phyloP scores from a whole-genome alignment of 2,113 vertebrate species.

The Ictalurus furcatus region DNA sequence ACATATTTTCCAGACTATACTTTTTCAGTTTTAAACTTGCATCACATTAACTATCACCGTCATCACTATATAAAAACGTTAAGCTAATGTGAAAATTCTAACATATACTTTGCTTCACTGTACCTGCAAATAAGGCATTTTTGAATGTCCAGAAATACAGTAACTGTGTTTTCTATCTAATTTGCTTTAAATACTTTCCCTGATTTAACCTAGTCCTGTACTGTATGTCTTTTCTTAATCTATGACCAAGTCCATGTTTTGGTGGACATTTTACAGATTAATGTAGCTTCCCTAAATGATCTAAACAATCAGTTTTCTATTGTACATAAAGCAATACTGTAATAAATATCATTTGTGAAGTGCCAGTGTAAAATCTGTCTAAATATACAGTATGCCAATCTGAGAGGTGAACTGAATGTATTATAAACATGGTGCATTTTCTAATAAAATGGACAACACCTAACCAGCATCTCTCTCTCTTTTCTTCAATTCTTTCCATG shows the following conservation, averaged over 20 bases:
- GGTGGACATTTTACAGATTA: constrained; percentile 16
- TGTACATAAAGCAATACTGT: constrained; percentile 36
- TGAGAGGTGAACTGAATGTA: constrained; percentile 13
- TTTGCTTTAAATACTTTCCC: neutral
- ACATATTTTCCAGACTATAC: neutral
- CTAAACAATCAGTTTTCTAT: constrained; percentile 36
- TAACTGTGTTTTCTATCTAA: neutral
- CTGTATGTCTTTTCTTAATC: constrained; percentile 31
- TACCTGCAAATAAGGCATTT: constrained; percentile 5
- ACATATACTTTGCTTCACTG: neutral
- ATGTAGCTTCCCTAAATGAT: constrained; percentile 21
- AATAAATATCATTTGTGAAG: constrained; percentile 10
- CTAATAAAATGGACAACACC: constrained; percentile 29
- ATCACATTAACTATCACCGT: neutral
- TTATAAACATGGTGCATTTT: constrained; percentile 28
- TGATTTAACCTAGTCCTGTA: constrained; percentile 1
- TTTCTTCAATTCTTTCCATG: constrained; percentile 27
- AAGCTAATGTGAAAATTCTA: neutral
- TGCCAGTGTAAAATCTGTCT: constrained; percentile 24
- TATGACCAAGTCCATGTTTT: constrained; percentile 28
- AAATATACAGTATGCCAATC: neutral
- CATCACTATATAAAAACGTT: neutral
- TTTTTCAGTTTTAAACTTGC: neutral
- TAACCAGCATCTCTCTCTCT: constrained; percentile 11
- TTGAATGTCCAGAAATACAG: constrained; percentile 1